phyloP scores from a whole-genome alignment of 1,140 invertebrate genomes.

The Lerema accius region DNA sequence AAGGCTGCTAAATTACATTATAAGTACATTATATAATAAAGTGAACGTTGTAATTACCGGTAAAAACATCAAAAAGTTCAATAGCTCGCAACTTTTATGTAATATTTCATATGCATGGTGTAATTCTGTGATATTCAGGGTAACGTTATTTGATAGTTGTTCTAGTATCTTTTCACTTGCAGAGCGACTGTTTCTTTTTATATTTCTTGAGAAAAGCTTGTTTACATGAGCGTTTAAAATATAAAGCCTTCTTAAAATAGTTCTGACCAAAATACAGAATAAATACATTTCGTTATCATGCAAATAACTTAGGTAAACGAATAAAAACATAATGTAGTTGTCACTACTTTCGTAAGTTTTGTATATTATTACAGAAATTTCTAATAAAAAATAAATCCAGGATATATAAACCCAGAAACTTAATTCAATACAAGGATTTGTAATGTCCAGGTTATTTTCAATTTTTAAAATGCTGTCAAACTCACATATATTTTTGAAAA shows the following conservation, averaged over 20 bases:
- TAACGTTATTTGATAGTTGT: conserved; percentile 39
- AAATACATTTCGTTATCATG: conserved; percentile 5
- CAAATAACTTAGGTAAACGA: not conserved
- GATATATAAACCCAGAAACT: no score
- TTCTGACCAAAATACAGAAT: not conserved
- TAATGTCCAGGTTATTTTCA: not conserved
- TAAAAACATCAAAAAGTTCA: conserved; percentile 57
- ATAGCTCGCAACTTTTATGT: conserved; percentile 53
- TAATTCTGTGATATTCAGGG: conserved; percentile 45
- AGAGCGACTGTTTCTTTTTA: conserved; percentile 13
- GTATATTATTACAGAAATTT: no score
- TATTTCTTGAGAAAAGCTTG: conserved; percentile 35
- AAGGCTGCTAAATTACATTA: no score
- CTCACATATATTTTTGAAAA: conserved; percentile 38
- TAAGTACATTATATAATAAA: no score
- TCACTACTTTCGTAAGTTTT: not conserved
- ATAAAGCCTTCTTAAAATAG: not conserved
- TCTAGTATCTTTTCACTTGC: conserved; percentile 36
- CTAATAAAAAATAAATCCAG: no score
- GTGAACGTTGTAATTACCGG: conserved; percentile 49
- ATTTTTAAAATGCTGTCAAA: conserved; percentile 48
- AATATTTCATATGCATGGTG: conserved; percentile 52
- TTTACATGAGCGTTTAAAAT: conserved; percentile 45
- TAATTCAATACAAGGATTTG: not conserved
- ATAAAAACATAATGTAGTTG: not conserved